Conservation (phyloP, 2,797 vertebrate genomes). For the Neostethus bicornis region DNA sequence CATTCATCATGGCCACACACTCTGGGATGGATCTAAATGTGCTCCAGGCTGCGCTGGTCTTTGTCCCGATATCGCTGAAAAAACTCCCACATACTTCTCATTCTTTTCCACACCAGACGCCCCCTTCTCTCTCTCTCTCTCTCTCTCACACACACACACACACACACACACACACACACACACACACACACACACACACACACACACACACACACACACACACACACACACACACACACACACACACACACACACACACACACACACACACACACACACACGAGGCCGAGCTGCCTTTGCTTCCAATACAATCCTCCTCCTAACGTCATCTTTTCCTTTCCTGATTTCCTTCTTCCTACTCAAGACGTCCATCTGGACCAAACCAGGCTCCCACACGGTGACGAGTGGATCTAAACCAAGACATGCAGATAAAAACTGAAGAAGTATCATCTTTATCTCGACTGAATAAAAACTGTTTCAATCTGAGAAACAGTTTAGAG, state of each 20-base stretch:
- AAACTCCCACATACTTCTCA: constrained; percentile 81
- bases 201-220: constrained; percentile 34
- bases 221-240: constrained; percentile 34
- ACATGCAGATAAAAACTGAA: too few species aligned
- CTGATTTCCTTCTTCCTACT: constrained; percentile 19
- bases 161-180: constrained; percentile 34
- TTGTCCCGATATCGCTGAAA: constrained; percentile 63
- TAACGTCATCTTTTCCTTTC: constrained; percentile 33
- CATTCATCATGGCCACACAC: constrained; percentile 33
- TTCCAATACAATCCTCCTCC: constrained; percentile 28
- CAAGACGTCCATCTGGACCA: constrained; percentile 46
- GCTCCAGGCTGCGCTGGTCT: constrained; percentile 7
- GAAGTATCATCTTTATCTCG: too few species aligned
- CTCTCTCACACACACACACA: constrained; percentile 35
- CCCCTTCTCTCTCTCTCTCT: too few species aligned
- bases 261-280: constrained; percentile 32
- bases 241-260: constrained; percentile 33
- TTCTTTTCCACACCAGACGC: constrained; percentile 73
- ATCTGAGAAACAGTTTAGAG: too few species aligned
- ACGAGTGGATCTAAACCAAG: too few species aligned
- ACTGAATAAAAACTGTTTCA: too few species aligned
- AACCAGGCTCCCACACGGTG: too few species aligned
- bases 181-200: constrained; percentile 34
- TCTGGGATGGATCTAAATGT: constrained; percentile 5
- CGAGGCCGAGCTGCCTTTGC: constrained; percentile 36